A percentile compares a stretch with the other conserved stretches of the same genome.
phyloP scores from a whole-genome alignment of 2,113 vertebrate genomes.

The Hemicordylus capensis region DNA sequence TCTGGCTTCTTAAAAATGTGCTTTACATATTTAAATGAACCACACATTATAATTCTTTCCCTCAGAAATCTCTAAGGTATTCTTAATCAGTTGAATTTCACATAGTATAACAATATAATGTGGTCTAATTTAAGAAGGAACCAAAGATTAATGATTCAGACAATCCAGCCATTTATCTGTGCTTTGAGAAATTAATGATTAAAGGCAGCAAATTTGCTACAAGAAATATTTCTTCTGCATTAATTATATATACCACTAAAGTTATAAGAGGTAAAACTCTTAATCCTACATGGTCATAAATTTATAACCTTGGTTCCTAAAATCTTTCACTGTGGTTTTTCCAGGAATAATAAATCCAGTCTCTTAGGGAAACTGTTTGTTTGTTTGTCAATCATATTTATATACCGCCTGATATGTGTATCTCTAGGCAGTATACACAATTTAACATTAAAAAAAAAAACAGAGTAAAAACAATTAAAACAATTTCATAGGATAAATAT shows the following conservation, averaged over 20 bases:
- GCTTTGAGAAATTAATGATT: conserved; percentile 28
- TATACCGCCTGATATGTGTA: too few species aligned
- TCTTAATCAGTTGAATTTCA: conserved; percentile 49
- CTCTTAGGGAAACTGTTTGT: neutral
- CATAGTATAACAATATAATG: conserved; percentile 33
- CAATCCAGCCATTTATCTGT: conserved; percentile 32
- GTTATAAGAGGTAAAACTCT: neutral
- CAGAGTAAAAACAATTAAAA: too few species aligned
- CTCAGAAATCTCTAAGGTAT: conserved; percentile 44
- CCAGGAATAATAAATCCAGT: neutral
- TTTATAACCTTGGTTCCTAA: neutral
- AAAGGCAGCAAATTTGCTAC: conserved; percentile 19
- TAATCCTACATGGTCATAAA: neutral
- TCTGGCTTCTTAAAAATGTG: neutral
- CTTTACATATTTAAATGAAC: conserved; percentile 54
- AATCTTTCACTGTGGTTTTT: neutral
- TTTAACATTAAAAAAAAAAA: too few species aligned
- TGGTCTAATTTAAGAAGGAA: conserved; percentile 36
- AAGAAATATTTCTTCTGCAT: neutral
- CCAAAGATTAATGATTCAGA: conserved; percentile 32
- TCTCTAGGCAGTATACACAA: too few species aligned
- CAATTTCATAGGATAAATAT: too few species aligned
- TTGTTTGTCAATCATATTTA: too few species aligned
- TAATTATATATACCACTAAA: conserved; percentile 17
- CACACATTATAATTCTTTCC: conserved; percentile 38